phyloP scores from a whole-genome alignment of 1,140 invertebrate genomes.

The Trichonephila clavata region DNA sequence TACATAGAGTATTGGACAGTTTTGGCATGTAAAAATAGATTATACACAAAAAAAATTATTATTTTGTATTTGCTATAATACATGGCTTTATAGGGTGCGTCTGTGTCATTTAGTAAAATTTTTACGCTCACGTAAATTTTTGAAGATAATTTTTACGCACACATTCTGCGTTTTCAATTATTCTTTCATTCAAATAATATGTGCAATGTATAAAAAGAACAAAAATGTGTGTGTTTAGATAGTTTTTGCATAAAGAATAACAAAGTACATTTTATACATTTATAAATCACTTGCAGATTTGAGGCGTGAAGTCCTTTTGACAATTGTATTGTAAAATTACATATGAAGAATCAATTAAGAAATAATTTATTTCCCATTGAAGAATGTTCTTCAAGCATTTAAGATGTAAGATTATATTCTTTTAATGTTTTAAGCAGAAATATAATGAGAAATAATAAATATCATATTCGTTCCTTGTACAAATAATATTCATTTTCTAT shows the following conservation, averaged over 20 bases:
- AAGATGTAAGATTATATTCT: not conserved
- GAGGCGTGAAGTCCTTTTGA: not conserved
- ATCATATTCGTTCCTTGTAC: too few relatives aligned
- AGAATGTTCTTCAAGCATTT: not conserved
- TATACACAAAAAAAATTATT: too few relatives aligned
- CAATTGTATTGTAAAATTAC: not conserved
- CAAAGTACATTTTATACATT: slow-evolving; percentile 32
- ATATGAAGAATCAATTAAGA: not conserved
- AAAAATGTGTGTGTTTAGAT: slow-evolving; percentile 15
- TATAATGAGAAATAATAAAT: too few relatives aligned
- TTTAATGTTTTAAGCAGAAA: too few relatives aligned
- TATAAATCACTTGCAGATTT: not conserved
- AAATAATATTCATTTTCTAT: too few relatives aligned
- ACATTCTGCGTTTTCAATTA: not conserved
- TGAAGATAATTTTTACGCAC: not conserved
- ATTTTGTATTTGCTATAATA: too few relatives aligned
- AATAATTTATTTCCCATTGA: not conserved
- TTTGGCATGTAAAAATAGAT: too few relatives aligned
- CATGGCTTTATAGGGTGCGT: not conserved
- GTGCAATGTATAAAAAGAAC: not conserved
- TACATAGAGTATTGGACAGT: too few relatives aligned
- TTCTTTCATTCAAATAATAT: not conserved
- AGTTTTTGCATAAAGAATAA: not conserved
- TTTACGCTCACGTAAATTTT: not conserved
- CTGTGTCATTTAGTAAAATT: not conserved